Percentiles rank a stretch among this genome's conserved stretches.
Conservation (phyloP, 2,797 vertebrate species). For the Clarias platycephalus region DNA sequence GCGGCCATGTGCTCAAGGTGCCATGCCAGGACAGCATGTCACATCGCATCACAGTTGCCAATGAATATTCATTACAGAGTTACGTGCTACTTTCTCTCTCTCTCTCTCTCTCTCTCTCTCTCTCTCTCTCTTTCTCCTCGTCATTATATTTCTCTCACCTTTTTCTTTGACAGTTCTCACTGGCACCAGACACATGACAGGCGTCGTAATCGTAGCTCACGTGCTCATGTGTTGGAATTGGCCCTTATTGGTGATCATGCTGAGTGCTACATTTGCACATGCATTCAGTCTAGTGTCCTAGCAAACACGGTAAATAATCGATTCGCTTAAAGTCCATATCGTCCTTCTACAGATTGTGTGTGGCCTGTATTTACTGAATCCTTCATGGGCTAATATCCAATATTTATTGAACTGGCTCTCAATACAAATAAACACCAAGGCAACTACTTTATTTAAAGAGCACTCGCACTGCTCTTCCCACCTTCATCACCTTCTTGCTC, state of each 20-base stretch:
- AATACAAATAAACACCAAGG: background rate
- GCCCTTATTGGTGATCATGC: constrained; percentile 30
- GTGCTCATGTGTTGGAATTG: constrained; percentile 20
- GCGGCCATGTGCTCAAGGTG: constrained; percentile 71
- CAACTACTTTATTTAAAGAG: constrained; percentile 23
- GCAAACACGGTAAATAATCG: constrained; percentile 16
- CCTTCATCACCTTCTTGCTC: constrained; percentile 23
- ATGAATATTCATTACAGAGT: constrained; percentile 78
- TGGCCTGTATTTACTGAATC: constrained; percentile 2
- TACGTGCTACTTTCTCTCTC: constrained; percentile 54
- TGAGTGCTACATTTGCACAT: constrained; percentile 29
- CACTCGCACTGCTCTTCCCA: background rate
- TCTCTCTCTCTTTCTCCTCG: background rate
- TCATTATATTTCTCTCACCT: constrained; percentile 39
- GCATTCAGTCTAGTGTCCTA: constrained; percentile 14
- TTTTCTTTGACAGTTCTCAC: constrained; percentile 40
- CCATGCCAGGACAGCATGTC: constrained; percentile 75
- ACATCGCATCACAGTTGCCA: constrained; percentile 75
- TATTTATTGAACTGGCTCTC: background rate
- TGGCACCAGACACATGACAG: constrained; percentile 39
- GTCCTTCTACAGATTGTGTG: constrained; percentile 1
- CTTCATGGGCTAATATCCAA: background rate
- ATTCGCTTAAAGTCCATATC: background rate
- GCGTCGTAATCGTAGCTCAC: constrained; percentile 25
- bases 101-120: constrained; percentile 13